Base-by-base conservation (phyloP, 2,888 invertebrate species). In the Cantharis lateralis region DNA sequence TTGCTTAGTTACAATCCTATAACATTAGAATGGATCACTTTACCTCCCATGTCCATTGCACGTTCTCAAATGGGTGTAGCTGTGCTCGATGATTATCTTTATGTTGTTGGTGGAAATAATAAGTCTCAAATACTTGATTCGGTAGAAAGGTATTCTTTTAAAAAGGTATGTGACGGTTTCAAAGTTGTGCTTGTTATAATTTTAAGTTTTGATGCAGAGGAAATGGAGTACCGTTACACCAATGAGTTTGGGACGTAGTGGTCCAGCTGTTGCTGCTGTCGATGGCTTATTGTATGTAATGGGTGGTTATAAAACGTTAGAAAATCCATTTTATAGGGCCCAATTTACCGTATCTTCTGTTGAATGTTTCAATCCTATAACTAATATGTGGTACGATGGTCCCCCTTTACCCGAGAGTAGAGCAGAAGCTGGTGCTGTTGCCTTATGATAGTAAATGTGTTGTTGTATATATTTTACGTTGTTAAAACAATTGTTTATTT, bases 31-130 rank as follows among this genome's bases (percentile, higher is more conserved):
- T 97, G 96, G 96, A 91, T 90, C 76, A 89, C 91, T 70, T 89
- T 97, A 83, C 92, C 95, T 13, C 91, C 93, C 26, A 95, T 97
- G 95, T 91, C 92, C 62, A 93, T 93, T 71, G 94, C 94, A 26
- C 92, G 97, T 78, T 95, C 95, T 78, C 96, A 97, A 90, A 95
- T 97, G 91, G 97, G 96, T 62, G 94, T 96, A 71, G 94, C 95
- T n/a, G 93, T 96, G 72, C 89, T 97, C 61, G 94, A 95, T 87
- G 93, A 94, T 82, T 92, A 92, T 85, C 91, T 98, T 70, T 98
- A 97, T 88, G 96, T 95, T 15, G 94, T 97, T 68, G 97, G 97
- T 15, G 97, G 97, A 3, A 96, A 95, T 86, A 95, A 95, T 86
- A 94, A 94, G 82, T 91, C 94, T 78, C 94, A 93, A 84, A 95